Percentiles rank a stretch among this genome's conserved stretches.
Evolutionary conservation across 2,113 vertebrate genomes (phyloP).

Genomic region (Pluvialis apricaria): DNA sequence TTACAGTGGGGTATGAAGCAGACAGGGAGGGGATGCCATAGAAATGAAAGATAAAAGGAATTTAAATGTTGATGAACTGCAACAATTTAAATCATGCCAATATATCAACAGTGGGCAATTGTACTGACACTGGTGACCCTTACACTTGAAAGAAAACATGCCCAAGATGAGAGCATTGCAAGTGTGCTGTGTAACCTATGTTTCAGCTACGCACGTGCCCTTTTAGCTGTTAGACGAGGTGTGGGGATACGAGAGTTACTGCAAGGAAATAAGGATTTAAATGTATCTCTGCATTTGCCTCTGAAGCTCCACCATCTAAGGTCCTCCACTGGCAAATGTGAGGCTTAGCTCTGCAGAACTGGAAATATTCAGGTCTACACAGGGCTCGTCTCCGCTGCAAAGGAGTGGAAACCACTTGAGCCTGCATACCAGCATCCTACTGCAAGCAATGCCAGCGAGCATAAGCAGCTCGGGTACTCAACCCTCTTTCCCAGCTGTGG

Average conservation of each 20-base stretch:
- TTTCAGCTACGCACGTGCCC: background rate
- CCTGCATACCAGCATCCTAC: background rate
- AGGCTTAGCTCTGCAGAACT: background rate
- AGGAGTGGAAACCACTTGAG: background rate
- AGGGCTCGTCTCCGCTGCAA: background rate
- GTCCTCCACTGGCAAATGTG: background rate
- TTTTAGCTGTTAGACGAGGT: background rate
- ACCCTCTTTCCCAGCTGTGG: fast-evolving
- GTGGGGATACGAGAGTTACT: background rate
- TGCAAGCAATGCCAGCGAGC: background rate
- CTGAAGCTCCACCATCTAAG: background rate
- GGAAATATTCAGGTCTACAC: background rate
- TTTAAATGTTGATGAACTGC: background rate
- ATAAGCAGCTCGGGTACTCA: background rate
- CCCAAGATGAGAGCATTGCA: background rate
- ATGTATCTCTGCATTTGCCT: background rate
- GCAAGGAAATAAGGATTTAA: background rate
- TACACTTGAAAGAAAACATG: background rate
- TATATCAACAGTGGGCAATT: background rate
- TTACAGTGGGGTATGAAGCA: background rate
- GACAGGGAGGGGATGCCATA: background rate
- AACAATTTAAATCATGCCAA: background rate
- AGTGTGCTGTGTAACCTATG: background rate
- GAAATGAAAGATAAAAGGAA: background rate
- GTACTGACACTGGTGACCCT: background rate